Evolutionary conservation across 2,113 vertebrate species (phyloP), one percentile per base, ranked within the genome.

Genomic region (Pteropus alecto): DNA sequence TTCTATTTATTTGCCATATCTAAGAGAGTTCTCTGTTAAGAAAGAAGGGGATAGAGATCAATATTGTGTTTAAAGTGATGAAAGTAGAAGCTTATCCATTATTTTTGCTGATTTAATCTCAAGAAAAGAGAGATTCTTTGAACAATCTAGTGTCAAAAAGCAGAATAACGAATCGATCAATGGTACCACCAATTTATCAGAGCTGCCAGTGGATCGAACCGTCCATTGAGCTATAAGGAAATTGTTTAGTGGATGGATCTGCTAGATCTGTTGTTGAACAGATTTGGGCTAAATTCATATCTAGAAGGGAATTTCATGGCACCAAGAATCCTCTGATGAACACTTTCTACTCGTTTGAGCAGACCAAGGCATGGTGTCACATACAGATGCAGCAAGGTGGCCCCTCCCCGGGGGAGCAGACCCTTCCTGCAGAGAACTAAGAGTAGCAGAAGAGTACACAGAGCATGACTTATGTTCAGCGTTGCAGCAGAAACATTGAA

Each of bases 361-460:
- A 92, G 15, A 98, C 90, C 46, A 96, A 99, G 99, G 98, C 98
- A 38, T 98, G 99, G 78, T 99, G 99, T 98, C 98, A 98, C 94
- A 99, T 99, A 73, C 99, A 99, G 92, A 99, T 99, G 99, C 99
- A 99, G 61, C 97, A 99, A 26, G 99, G 99, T 98, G 99, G 99
- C 92, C 98, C 97, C 61, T 99, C 99, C 3, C 85, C 99, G 63
- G 99, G 99, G 97, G 99, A 99, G 60, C 99, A 99, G 99, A 99
- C 99, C 98, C 97, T 95, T 99, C 98, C 97, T 95, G 92, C 99
- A 99, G 81, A 98, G 99, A 94, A 99, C 99, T 77, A 91, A 60
- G 76, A 95, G 78, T 18, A 98, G 77, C 84, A 79, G 0, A 8
- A 8, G 96, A 95, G 38, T 63, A 6, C 63, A 54, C 81, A 77